Conservation (phyloP, 2,888 invertebrate species). For the Coenonympha arcania region DNA sequence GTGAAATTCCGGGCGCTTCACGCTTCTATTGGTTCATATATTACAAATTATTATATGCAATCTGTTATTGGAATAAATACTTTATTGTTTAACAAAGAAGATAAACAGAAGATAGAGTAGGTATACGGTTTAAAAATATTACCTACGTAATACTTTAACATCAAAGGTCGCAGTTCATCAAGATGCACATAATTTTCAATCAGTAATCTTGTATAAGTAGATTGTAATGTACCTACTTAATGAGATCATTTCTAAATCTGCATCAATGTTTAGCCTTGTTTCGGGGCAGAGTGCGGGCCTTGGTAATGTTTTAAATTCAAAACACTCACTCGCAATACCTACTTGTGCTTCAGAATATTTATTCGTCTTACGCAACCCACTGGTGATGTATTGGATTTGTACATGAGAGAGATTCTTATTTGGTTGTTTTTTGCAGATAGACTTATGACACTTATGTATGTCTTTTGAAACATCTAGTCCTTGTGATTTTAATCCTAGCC, state of each 20-base stretch:
- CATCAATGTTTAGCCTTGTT: conserved; percentile 38
- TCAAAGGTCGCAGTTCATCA: background rate
- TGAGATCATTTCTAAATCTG: conserved; percentile 37
- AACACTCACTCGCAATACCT: conserved; percentile 37
- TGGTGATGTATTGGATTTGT: background rate
- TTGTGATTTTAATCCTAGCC: too few relatives aligned
- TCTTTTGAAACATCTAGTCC: too few relatives aligned
- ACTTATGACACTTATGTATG: too few relatives aligned
- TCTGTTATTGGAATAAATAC: too few relatives aligned
- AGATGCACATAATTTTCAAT: background rate
- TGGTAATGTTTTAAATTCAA: conserved; percentile 50
- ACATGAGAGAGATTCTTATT: background rate
- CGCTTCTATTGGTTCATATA: too few relatives aligned
- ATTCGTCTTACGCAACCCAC: conserved; percentile 37
- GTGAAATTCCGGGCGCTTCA: too few relatives aligned
- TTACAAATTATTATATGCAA: too few relatives aligned
- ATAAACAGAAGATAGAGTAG: too few relatives aligned
- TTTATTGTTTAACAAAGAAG: too few relatives aligned
- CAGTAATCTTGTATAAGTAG: background rate
- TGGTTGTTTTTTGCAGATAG: background rate
- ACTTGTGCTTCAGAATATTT: conserved; percentile 43
- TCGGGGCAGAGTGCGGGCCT: conserved; percentile 25
- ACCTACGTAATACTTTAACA: too few relatives aligned
- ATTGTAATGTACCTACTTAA: conserved; percentile 19
- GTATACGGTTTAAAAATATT: too few relatives aligned